Base-by-base conservation (phyloP, 1,140 invertebrate species). In the Sycobia sp. region DNA sequence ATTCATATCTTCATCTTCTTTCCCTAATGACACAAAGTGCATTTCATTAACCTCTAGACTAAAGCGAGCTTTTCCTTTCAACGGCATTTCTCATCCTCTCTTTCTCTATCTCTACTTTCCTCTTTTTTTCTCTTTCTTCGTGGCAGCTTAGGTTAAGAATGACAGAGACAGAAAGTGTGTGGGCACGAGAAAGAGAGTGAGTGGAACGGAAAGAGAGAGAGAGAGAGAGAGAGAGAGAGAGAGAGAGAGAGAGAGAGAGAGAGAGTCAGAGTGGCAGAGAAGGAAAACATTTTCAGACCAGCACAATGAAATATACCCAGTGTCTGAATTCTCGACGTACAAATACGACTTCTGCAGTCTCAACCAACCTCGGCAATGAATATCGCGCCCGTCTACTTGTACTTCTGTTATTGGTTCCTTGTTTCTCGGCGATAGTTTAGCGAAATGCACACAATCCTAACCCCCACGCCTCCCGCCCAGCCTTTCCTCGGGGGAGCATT, bases 221-320 rank as follows among this genome's bases (percentile, higher is more conserved):
- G n/a, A n/a, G n/a, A n/a, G n/a, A n/a, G n/a, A n/a, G n/a, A n/a
- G n/a, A n/a, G n/a, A n/a, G n/a, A n/a, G n/a, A n/a, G n/a, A n/a
- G n/a, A n/a, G n/a, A n/a, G n/a, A 36, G 50, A 18, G 10, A 20
- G 29, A 3, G 16, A 47, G 16, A 47, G 18, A 8, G 51, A 44
- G 29, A 44, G 27, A 41, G n/a, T n/a, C n/a, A n/a, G n/a, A n/a
- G n/a, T n/a, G n/a, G n/a, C n/a, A n/a, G n/a, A n/a, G n/a, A n/a
- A 39, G 23, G 54, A 63, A 63, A 67, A 46, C 39, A 58, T 55
- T 46, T 55, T 60, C 57, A 59, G 23, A 4, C 39, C 38, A 38
- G 46, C 41, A 67, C 70, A 72, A 71, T 74, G 69, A 76, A 72
- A 73, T 73, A 73, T 65, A 60, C n/a, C 54, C 23, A 39, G 44